Percentiles rank a stretch among this genome's conserved stretches.
Conservation (phyloP, 2,113 vertebrate genomes). For the Athene noctua region DNA sequence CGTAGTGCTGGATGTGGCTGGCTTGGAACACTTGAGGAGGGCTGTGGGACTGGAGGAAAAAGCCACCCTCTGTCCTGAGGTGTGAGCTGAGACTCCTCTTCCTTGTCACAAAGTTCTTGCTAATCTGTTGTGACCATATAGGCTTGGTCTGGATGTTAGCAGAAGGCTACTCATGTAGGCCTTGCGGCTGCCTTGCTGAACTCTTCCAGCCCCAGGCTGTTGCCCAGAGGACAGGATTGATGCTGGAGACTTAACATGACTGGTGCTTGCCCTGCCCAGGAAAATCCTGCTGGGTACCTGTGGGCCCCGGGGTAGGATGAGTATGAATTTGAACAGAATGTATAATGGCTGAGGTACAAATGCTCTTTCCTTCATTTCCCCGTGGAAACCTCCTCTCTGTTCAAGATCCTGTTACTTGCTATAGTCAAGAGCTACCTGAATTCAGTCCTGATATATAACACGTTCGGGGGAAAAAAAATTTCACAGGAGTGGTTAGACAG, state of each 20-base stretch:
- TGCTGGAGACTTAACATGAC: background rate
- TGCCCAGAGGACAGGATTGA: background rate
- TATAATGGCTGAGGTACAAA: background rate
- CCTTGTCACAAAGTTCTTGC: background rate
- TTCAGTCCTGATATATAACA: background rate
- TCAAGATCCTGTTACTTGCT: background rate
- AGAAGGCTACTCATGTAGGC: background rate
- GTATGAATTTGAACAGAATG: background rate
- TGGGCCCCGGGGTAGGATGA: background rate
- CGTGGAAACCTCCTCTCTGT: background rate
- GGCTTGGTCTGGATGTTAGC: background rate
- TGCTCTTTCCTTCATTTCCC: background rate
- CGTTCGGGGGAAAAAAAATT: too few species aligned
- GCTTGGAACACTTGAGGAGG: background rate
- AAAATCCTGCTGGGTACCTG: background rate
- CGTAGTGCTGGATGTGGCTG: background rate
- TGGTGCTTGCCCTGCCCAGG: background rate
- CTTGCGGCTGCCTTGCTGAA: background rate
- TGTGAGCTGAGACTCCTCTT: background rate
- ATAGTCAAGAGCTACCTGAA: background rate
- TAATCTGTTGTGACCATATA: background rate
- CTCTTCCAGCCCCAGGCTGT: background rate
- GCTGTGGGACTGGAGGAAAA: background rate
- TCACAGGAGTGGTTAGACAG: too few species aligned
- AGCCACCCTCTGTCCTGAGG: accelerated